Conservation (phyloP, 2,888 invertebrate species). For the Buathra laborator region DNA sequence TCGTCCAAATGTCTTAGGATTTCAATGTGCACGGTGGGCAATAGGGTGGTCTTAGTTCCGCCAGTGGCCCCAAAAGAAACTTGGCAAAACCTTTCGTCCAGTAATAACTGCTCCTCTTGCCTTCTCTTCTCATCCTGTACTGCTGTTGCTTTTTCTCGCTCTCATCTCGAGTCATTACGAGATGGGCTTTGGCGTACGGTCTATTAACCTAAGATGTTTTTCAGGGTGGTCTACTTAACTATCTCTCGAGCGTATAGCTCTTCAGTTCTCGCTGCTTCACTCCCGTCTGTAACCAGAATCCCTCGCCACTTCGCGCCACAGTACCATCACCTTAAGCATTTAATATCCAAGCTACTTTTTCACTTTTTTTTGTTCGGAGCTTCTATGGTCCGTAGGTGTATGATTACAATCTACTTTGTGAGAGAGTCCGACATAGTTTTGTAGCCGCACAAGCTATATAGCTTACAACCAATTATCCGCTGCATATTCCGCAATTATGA, state of each 20-base stretch:
- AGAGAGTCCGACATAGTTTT: background rate
- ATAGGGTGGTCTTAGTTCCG: background rate
- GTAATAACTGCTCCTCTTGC: constrained; percentile 72
- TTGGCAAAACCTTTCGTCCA: constrained; percentile 71
- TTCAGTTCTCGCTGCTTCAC: background rate
- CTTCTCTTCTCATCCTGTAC: constrained; percentile 2
- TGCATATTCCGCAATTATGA: background rate
- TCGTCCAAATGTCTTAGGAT: background rate
- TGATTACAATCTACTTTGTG: constrained; percentile 36
- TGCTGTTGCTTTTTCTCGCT: constrained; percentile 30
- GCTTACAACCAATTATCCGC: background rate
- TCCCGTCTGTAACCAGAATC: background rate
- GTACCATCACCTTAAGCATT: constrained; percentile 18
- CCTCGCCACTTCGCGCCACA: constrained; percentile 3
- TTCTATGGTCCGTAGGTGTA: background rate
- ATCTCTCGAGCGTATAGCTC: constrained; percentile 17
- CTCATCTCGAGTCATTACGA: constrained; percentile 72
- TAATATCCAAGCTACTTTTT: constrained; percentile 34
- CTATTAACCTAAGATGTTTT: constrained; percentile 78
- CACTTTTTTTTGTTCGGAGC: background rate
- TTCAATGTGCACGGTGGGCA: background rate
- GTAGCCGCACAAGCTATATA: background rate
- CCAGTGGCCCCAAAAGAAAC: constrained; percentile 65
- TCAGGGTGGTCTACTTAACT: constrained; percentile 76
- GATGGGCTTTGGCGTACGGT: constrained; percentile 68